Conservation (phyloP, 1,140 invertebrate species). For the Scaptomyza pallida region DNA sequence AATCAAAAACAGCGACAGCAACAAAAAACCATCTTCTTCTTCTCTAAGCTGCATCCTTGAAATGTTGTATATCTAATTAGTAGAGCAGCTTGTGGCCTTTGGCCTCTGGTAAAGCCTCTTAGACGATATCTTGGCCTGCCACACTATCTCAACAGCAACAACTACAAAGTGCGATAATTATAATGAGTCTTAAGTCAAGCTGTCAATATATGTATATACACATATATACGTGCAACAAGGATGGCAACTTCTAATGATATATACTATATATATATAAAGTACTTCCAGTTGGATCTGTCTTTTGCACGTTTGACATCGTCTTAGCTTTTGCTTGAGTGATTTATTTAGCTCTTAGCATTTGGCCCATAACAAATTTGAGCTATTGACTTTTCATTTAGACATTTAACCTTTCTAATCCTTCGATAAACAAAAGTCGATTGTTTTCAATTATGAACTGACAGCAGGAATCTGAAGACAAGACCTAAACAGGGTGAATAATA, state of each 20-base stretch:
- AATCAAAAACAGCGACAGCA: slow-evolving; percentile 14
- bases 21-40: slow-evolving; percentile 16
- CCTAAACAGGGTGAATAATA: too few species aligned
- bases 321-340: too few species aligned
- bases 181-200: slow-evolving; percentile 30
- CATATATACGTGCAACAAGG: slow-evolving; percentile 3
- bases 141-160: slow-evolving; percentile 4
- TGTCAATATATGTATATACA: slow-evolving; percentile 21
- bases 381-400: too few species aligned
- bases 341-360: background rate
- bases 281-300: too few species aligned
- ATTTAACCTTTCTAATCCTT: background rate
- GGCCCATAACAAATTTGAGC: background rate
- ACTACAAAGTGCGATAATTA: slow-evolving; percentile 24
- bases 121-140: slow-evolving; percentile 8
- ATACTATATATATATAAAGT: slow-evolving; percentile 6
- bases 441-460: too few species aligned
- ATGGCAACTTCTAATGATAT: too few species aligned
- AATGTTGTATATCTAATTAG: slow-evolving; percentile 37
- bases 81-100: slow-evolving; percentile 11
- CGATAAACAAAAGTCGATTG: too few species aligned
- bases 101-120: slow-evolving; percentile 12
- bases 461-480: too few species aligned
- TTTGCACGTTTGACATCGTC: too few species aligned
- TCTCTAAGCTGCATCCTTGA: slow-evolving; percentile 21